These are phyloP conservation scores for Sebastes trivittatus DNA, from an alignment of 2,797 vertebrate genomes.

Conservation along the genomic window DNA sequence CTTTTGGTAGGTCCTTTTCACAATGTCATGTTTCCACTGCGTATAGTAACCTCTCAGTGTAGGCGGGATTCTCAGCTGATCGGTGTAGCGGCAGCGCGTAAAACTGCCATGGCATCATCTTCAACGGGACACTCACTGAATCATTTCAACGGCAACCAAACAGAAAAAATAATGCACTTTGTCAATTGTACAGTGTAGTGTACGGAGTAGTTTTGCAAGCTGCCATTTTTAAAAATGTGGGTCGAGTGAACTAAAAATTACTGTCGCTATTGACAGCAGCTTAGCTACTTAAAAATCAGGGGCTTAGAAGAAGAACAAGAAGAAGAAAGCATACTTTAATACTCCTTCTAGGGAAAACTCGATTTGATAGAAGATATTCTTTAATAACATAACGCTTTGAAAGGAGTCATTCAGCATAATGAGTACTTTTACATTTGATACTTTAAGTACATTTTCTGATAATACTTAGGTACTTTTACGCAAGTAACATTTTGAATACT, in stretches of 20 bases:
- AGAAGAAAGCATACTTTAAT: background rate
- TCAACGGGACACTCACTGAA: background rate
- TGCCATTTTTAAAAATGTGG: background rate
- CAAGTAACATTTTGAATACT: background rate
- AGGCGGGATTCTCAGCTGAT: background rate
- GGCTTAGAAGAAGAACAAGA: no score
- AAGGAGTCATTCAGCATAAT: no score
- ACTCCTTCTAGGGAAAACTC: background rate
- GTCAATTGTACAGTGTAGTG: background rate
- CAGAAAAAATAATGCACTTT: background rate
- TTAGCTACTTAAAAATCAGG: background rate
- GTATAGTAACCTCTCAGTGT: background rate
- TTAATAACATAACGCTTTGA: background rate
- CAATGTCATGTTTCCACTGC: background rate
- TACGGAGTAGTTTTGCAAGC: background rate
- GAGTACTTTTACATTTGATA: background rate
- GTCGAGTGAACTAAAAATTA: background rate
- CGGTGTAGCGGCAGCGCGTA: background rate
- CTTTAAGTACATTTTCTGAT: background rate
- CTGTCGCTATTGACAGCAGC: accelerated
- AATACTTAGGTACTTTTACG: background rate
- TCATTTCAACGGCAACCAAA: background rate
- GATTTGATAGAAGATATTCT: no score
- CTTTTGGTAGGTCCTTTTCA: background rate
- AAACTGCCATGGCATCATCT: background rate